These are phyloP conservation scores for Ophion ventricosus DNA, from an alignment of 2,888 invertebrate genomes.

Conservation along the genomic window DNA sequence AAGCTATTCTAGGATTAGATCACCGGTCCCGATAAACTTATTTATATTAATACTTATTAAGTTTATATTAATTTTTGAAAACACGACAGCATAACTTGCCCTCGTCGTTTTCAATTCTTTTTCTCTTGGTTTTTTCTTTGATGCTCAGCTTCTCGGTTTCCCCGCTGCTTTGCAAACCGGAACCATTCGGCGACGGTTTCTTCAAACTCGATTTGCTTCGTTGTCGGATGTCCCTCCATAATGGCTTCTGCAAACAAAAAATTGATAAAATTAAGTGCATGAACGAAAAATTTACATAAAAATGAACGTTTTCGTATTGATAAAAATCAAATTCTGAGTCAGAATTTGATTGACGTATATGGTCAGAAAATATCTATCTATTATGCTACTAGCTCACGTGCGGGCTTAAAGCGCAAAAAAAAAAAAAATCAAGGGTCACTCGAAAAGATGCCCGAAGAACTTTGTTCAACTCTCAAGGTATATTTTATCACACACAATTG, in stretches of 20 bases:
- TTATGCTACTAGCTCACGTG: no score
- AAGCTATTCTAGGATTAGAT: conserved; percentile 7
- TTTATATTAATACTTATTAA: background rate
- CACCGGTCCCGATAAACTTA: conserved; percentile 18
- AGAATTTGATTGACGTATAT: no score
- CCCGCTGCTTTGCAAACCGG: conserved; percentile 45
- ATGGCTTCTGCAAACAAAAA: conserved; percentile 41
- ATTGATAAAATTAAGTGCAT: conserved; percentile 20
- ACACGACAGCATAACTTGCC: conserved; percentile 6
- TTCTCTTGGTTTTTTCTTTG: conserved; percentile 23
- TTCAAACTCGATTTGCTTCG: conserved; percentile 43
- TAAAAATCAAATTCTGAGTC: no score
- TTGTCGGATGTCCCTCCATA: conserved; percentile 31
- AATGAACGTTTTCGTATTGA: conserved; percentile 7
- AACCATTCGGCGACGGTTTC: conserved; percentile 49
- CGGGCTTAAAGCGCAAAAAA: no score
- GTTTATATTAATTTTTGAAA: conserved; percentile 16
- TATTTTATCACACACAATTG: no score
- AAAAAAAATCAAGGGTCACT: no score
- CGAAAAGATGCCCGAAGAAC: no score
- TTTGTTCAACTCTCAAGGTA: no score
- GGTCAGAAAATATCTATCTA: no score
- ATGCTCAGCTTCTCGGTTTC: conserved; percentile 35
- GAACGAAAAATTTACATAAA: conserved; percentile 32
- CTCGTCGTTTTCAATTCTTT: conserved; percentile 18